A percentile compares a stretch with the other conserved stretches of the same genome.
Conservation (phyloP, 2,113 vertebrate species). For the Psilopogon haemacephalus region DNA sequence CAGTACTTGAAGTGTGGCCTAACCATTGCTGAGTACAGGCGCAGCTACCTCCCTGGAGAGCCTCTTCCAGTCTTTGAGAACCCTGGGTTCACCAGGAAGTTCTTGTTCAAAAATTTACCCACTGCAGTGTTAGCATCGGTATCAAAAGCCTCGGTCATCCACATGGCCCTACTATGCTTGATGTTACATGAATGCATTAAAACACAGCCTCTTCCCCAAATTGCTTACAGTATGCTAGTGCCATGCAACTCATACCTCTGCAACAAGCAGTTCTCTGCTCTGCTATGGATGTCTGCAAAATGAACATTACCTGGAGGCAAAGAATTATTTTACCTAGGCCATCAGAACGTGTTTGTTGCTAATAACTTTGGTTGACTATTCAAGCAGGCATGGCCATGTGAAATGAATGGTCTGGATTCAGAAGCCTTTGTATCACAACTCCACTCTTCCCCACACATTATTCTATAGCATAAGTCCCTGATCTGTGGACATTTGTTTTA, state of each 20-base stretch:
- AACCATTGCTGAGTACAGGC: too few relatives aligned
- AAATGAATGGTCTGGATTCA: slow-evolving; percentile 15
- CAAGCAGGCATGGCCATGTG: neutral
- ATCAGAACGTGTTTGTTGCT: slow-evolving; percentile 32
- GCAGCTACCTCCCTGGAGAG: too few relatives aligned
- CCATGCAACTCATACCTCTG: neutral
- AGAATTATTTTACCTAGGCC: slow-evolving; percentile 41
- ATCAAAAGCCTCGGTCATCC: neutral
- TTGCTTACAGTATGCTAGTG: neutral
- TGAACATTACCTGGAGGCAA: slow-evolving; percentile 22
- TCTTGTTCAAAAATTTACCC: neutral
- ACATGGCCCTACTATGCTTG: neutral
- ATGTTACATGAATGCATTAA: neutral
- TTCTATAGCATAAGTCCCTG: neutral
- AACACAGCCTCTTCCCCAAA: neutral
- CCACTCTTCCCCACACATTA: neutral
- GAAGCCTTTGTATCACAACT: slow-evolving; percentile 10
- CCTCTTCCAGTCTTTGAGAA: too few relatives aligned
- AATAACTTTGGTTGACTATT: slow-evolving; percentile 12
- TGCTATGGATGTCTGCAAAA: neutral
- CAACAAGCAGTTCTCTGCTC: neutral
- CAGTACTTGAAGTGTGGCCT: too few relatives aligned
- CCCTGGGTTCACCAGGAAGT: neutral
- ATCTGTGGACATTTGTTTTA: neutral
- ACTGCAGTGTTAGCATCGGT: neutral